A percentile compares a stretch with the other conserved stretches of the same genome.
Conservation (phyloP, 2,888 invertebrate species). For the Amblyjoppa proteus region DNA sequence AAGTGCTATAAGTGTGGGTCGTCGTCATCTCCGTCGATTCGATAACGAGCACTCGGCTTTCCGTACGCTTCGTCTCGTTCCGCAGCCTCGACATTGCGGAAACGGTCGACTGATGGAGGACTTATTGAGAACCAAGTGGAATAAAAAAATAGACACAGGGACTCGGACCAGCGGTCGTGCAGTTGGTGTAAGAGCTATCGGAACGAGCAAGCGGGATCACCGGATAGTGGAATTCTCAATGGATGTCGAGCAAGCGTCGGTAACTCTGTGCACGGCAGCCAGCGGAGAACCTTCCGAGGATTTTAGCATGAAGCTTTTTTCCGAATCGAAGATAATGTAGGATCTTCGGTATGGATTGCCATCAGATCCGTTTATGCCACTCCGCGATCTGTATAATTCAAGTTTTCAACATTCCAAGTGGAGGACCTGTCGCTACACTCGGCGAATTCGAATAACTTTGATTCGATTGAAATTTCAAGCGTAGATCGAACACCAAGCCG, state of each 20-base stretch:
- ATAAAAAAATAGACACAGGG: conserved; percentile 36
- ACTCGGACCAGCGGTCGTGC: conserved; percentile 5
- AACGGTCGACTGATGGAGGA: conserved; percentile 48
- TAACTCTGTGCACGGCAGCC: conserved; percentile 1
- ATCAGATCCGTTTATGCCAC: background rate
- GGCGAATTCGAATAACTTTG: no score
- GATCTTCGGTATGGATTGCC: conserved; percentile 25
- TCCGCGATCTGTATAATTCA: background rate
- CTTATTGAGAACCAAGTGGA: conserved; percentile 61
- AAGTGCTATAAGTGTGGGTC: conserved; percentile 13
- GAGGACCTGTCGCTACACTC: no score
- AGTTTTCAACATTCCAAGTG: no score
- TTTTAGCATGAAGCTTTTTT: conserved; percentile 56
- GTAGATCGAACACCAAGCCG: no score
- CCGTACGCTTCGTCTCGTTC: conserved; percentile 26
- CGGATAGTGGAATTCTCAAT: conserved; percentile 53
- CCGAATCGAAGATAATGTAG: background rate
- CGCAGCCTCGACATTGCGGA: conserved; percentile 34
- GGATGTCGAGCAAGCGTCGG: conserved; percentile 46
- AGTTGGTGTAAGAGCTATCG: conserved; percentile 18
- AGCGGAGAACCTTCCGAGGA: conserved; percentile 31
- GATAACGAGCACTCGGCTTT: conserved; percentile 35
- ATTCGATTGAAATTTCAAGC: no score
- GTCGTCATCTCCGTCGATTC: conserved; percentile 37
- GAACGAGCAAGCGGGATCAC: conserved; percentile 47